phyloP scores from a whole-genome alignment of 2,797 vertebrate genomes.

The Sebastes steindachneri region DNA sequence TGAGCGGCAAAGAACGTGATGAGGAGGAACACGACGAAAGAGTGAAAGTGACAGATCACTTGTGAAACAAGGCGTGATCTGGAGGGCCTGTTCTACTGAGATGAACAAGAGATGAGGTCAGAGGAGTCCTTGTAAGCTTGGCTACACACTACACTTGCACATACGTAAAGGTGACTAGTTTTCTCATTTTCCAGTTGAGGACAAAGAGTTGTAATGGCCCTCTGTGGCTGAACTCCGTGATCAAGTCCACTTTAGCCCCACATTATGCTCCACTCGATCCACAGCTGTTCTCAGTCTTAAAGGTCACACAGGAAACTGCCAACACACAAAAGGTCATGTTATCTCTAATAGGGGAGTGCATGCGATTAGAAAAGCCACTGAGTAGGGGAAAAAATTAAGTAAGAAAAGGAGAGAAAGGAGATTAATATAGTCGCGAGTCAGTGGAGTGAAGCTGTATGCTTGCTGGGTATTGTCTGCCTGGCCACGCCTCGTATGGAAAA shows the following conservation, averaged over 20 bases:
- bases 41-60: constrained; percentile 67
- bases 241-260: constrained; percentile 68
- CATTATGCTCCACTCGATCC: constrained; percentile 75
- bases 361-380: constrained; percentile 71
- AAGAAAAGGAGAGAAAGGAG: constrained; percentile 13
- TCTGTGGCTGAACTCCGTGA: constrained; percentile 49
- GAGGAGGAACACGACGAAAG: constrained; percentile 41
- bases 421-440: constrained; percentile 38
- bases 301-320: constrained; percentile 79
- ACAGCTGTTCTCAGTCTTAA: constrained; percentile 76
- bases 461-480: not conserved
- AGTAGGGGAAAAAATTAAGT: constrained; percentile 38
- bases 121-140: constrained; percentile 47
- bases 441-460: not conserved
- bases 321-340: constrained; percentile 81
- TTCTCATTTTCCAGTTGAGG: constrained; percentile 75
- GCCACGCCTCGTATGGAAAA: constrained; percentile 1
- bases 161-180: constrained; percentile 77
- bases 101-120: constrained; percentile 57
- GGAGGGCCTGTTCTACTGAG: constrained; percentile 22
- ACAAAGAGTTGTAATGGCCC: constrained; percentile 63
- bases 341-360: constrained; percentile 71
- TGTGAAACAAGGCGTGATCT: constrained; percentile 57
- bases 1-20: constrained; percentile 35
- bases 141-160: constrained; percentile 55